Evolutionary conservation across 2,888 invertebrate genomes (phyloP).

Genomic region (Lumbricus terrestris): DNA sequence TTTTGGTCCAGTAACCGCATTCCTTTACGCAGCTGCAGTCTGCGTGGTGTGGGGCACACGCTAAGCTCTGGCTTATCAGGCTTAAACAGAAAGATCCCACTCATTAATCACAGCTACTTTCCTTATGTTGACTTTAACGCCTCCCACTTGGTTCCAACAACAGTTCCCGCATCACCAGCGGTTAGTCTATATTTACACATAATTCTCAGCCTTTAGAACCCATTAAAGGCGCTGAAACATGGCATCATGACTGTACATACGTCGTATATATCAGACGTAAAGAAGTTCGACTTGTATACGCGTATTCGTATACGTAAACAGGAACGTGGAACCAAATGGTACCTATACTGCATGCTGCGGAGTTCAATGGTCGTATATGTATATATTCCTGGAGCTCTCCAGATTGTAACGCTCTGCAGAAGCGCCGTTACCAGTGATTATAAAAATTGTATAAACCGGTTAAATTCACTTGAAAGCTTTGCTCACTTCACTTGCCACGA

Average conservation of each 20-base stretch:
- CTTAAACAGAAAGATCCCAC: too few species aligned
- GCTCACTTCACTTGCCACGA: not conserved
- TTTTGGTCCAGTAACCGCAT: not conserved
- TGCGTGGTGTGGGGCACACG: not conserved
- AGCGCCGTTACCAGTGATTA: not conserved
- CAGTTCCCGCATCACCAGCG: not conserved
- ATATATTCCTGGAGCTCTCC: not conserved
- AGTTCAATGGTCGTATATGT: not conserved
- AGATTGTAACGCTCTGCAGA: too few species aligned
- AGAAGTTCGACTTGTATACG: not conserved
- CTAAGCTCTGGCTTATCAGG: not conserved
- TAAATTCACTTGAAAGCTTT: not conserved
- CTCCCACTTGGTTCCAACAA: too few species aligned
- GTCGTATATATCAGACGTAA: not conserved
- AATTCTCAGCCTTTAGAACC: not conserved
- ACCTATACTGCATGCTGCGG: not conserved
- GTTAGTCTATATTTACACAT: not conserved
- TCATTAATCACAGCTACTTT: too few species aligned
- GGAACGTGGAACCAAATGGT: not conserved
- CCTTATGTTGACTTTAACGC: too few species aligned
- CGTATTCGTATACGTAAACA: too few species aligned
- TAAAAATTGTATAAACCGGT: not conserved
- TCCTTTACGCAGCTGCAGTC: not conserved
- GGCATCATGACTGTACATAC: not conserved
- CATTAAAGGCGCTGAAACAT: not conserved